These are phyloP conservation scores for Allolobophora icterica DNA, from an alignment of 2,888 invertebrate genomes.

Conservation along the genomic window DNA sequence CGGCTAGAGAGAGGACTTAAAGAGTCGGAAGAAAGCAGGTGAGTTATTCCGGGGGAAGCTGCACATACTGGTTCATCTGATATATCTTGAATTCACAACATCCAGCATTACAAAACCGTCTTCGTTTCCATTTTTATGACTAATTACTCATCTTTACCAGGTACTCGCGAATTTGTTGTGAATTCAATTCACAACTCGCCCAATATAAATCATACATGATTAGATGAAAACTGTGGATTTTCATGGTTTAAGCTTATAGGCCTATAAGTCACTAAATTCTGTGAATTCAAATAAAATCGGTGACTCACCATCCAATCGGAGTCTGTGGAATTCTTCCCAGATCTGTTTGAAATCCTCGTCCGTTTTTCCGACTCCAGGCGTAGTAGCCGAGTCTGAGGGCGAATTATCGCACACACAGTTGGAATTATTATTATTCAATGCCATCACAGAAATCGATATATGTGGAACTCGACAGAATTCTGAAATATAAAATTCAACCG, in stretches of 20 bases:
- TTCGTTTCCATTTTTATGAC: too few species aligned
- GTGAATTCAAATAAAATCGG: not conserved
- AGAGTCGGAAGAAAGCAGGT: too few species aligned
- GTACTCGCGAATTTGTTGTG: not conserved
- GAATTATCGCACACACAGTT: not conserved
- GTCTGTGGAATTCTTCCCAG: conserved; percentile 26
- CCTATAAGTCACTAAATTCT: not conserved
- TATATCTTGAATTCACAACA: too few species aligned
- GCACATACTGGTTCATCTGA: too few species aligned
- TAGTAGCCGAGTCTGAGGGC: not conserved
- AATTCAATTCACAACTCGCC: not conserved
- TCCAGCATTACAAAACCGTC: too few species aligned
- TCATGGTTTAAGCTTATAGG: not conserved
- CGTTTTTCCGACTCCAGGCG: not conserved
- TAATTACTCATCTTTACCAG: too few species aligned
- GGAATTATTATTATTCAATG: not conserved
- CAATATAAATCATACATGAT: not conserved
- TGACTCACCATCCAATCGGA: not conserved
- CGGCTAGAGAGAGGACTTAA: too few species aligned
- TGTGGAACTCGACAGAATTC: not conserved
- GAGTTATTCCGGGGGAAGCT: too few species aligned
- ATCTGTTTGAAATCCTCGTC: conserved; percentile 21
- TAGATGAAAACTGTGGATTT: not conserved
- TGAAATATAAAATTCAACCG: not conserved
- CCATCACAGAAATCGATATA: not conserved